phyloP scores from a whole-genome alignment of 2,888 invertebrate genomes.

The Habroteleia sp. region DNA sequence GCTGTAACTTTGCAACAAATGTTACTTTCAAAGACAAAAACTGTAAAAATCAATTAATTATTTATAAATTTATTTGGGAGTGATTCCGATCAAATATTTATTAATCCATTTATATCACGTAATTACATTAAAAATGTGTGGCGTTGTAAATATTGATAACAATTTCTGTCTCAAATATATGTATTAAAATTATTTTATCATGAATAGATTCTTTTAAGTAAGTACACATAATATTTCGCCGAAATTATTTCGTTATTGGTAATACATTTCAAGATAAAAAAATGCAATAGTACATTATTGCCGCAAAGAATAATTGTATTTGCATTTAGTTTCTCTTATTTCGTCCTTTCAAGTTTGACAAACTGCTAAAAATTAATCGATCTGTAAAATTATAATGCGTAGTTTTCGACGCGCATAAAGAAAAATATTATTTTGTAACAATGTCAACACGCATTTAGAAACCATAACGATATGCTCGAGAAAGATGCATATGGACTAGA shows the following conservation, averaged over 20 bases:
- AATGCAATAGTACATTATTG: too few relatives aligned
- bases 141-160: too few relatives aligned
- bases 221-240: too few relatives aligned
- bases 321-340: too few relatives aligned
- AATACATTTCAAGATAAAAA: too few relatives aligned
- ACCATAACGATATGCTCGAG: conserved; percentile 58
- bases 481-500: conserved; percentile 56
- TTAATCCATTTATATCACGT: conserved; percentile 17
- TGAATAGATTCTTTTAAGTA: too few relatives aligned
- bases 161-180: too few relatives aligned
- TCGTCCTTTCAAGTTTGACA: conserved; percentile 38
- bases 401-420: conserved; percentile 56
- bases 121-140: conserved; percentile 18
- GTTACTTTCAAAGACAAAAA: conserved; percentile 8
- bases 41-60: too few relatives aligned
- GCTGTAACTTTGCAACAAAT: conserved; percentile 17
- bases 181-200: too few relatives aligned
- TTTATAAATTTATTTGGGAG: neutral
- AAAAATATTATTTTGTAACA: conserved; percentile 62
- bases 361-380: conserved; percentile 54
- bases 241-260: too few relatives aligned
- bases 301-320: too few relatives aligned
- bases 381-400: conserved; percentile 61
- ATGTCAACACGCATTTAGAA: conserved; percentile 62
- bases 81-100: conserved; percentile 7